These are phyloP conservation scores for Chalcis sispes DNA, from an alignment of 2,888 invertebrate genomes.

Conservation along the genomic window DNA sequence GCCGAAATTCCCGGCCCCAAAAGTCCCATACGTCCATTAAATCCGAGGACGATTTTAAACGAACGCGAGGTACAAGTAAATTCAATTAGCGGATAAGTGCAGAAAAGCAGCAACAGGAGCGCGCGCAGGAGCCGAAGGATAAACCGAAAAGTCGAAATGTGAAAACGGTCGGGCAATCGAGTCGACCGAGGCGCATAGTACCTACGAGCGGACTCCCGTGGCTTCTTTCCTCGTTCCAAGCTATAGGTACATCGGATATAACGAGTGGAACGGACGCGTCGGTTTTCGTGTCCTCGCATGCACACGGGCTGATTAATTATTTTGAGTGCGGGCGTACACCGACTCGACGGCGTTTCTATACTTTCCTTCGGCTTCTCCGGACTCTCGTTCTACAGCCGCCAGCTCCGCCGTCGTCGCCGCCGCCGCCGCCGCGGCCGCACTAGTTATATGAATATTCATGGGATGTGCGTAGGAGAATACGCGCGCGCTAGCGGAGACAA, in stretches of 20 bases:
- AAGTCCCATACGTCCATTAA: too few relatives aligned
- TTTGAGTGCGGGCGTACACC: conserved; percentile 60
- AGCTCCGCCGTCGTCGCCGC: background rate
- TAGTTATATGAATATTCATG: conserved; percentile 60
- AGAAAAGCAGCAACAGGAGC: background rate
- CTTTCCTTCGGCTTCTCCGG: background rate
- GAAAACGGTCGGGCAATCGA: conserved; percentile 18
- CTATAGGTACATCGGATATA: conserved; percentile 4
- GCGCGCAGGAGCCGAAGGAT: background rate
- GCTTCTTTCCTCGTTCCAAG: background rate
- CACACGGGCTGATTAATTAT: conserved; percentile 69
- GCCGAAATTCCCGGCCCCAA: too few relatives aligned
- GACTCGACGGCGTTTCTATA: background rate
- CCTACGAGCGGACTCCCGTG: background rate
- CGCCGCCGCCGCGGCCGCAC: background rate
- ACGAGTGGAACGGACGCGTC: conserved; percentile 5
- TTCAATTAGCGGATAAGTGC: conserved; percentile 29
- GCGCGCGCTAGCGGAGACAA: background rate
- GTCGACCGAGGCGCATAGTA: background rate
- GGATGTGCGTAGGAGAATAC: conserved; percentile 8
- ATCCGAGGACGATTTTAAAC: too few relatives aligned
- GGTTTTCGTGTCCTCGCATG: conserved; percentile 60
- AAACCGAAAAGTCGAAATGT: conserved; percentile 39
- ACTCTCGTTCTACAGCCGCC: conserved; percentile 26
- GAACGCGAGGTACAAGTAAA: conserved; percentile 26